Conservation (phyloP, 2,113 vertebrate species). For the Coturnix japonica region DNA sequence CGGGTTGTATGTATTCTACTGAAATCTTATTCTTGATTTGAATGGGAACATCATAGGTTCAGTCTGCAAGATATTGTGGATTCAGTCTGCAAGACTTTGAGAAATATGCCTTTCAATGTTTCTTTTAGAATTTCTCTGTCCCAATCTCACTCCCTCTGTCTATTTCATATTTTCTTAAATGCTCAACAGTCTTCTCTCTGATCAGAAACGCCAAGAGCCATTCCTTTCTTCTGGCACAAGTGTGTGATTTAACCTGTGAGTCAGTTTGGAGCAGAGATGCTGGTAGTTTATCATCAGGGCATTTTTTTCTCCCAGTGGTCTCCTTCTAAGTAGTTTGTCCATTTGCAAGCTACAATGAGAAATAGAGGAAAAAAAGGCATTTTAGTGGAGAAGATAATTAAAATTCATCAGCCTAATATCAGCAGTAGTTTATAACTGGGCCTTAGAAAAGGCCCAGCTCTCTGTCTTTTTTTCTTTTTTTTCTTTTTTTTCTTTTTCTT, state of each 20-base stretch:
- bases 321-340: slow-evolving; percentile 25
- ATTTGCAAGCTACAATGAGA: slow-evolving; percentile 50
- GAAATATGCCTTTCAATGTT: not conserved
- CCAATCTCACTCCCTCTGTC: not conserved
- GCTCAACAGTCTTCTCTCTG: not conserved
- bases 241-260: not conserved
- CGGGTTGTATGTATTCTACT: not conserved
- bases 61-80: not conserved
- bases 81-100: not conserved
- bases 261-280: not conserved
- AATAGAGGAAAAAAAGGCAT: slow-evolving; percentile 31
- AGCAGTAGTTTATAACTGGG: slow-evolving; percentile 57
- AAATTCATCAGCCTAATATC: slow-evolving; percentile 63
- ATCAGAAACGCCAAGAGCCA: not conserved
- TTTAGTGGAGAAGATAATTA: slow-evolving; percentile 58
- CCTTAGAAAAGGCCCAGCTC: slow-evolving; percentile 54
- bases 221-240: not conserved
- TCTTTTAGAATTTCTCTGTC: not conserved
- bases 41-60: not conserved
- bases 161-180: not conserved
- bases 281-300: slow-evolving; percentile 13
- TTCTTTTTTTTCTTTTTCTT: not conserved
- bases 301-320: not conserved
- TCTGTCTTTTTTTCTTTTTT: slow-evolving; percentile 34
- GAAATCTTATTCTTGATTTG: not conserved